Base-by-base conservation (phyloP, 1,140 invertebrate species). In the Pogonognathellus flavescens region DNA sequence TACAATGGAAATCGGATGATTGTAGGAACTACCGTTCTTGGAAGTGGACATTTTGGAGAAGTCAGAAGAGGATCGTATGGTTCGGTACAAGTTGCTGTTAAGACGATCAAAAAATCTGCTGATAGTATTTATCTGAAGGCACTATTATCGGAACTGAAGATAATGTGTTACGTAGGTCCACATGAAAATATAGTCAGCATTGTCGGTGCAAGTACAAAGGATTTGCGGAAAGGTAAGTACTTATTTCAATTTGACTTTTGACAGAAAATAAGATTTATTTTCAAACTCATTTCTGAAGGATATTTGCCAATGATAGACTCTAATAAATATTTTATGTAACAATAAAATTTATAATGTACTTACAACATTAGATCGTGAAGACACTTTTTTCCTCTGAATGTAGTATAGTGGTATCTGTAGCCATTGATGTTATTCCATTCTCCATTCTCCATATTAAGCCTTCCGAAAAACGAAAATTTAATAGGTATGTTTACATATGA, bases 151-250 rank as follows among this genome's bases (percentile, higher is more conserved):
- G 81, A 82, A 10, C 13, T 82, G 18, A 82, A 82, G 25, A 62
- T 82, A 14, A 82, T 82, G 81, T 41, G 16, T n/a, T 62, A 59
- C 16, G 81, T 82, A 3, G 81, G 81, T 18, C 60, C 22, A 11
- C 81, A 82, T n/a, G 31, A 20, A 82, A 82, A 82, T 62, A 59
- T 82, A 0, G 81, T 82, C 4, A 59, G 60, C 49, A 25, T 82
- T 60, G 57, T 82, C n/a, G 81, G 81, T 0, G 81, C 81, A n/a
- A 60, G 81, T n/a, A 82, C 81, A 1, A 49, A 62, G n/a, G 53
- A 82, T 57, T 25, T 82, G 9, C 50, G 55, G 1, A 82, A 60
- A 62, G 31, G 81, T 59, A 49, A n/a, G 22, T 59, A 59, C 22
- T 14, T 80, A 80, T 80, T 80, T 3, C 76, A 80, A 41, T 20